phyloP scores from a whole-genome alignment of 2,888 invertebrate species.

The Nomada ruficornis region DNA sequence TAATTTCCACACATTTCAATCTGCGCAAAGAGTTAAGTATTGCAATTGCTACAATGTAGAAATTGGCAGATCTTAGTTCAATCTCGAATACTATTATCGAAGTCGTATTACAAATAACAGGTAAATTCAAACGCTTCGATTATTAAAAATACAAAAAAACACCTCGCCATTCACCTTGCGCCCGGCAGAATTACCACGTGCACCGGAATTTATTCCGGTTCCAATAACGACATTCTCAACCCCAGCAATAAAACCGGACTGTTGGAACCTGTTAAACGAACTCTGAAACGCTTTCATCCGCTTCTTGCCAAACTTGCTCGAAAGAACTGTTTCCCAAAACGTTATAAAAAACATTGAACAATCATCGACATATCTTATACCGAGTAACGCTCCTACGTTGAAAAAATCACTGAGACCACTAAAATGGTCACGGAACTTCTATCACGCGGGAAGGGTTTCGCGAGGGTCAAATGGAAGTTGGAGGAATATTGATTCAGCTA shows the following conservation, averaged over 20 bases:
- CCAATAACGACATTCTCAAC: conserved; percentile 12
- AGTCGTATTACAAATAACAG: too few relatives aligned
- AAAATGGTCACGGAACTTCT: conserved; percentile 3
- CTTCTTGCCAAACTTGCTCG: not conserved
- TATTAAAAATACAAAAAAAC: not conserved
- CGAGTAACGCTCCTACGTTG: not conserved
- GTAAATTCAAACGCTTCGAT: not conserved
- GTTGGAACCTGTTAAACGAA: conserved; percentile 30
- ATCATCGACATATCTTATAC: too few relatives aligned
- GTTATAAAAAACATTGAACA: too few relatives aligned
- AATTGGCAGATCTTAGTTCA: too few relatives aligned
- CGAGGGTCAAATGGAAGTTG: conserved; percentile 38
- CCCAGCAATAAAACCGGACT: conserved; percentile 4
- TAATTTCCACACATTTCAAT: too few relatives aligned
- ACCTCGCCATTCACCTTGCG: not conserved
- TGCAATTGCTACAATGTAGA: too few relatives aligned
- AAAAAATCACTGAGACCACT: not conserved
- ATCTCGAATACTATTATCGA: too few relatives aligned
- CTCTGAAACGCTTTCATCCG: not conserved
- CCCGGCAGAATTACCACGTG: not conserved
- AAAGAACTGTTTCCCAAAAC: not conserved
- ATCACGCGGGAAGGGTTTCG: conserved; percentile 1
- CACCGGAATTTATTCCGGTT: conserved; percentile 29
- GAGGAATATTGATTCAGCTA: conserved; percentile 66
- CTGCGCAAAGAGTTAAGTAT: too few relatives aligned